A percentile compares a stretch with the other conserved stretches of the same genome.
phyloP scores from a whole-genome alignment of 2,113 vertebrate genomes.

The Cynopterus brachyotis region DNA sequence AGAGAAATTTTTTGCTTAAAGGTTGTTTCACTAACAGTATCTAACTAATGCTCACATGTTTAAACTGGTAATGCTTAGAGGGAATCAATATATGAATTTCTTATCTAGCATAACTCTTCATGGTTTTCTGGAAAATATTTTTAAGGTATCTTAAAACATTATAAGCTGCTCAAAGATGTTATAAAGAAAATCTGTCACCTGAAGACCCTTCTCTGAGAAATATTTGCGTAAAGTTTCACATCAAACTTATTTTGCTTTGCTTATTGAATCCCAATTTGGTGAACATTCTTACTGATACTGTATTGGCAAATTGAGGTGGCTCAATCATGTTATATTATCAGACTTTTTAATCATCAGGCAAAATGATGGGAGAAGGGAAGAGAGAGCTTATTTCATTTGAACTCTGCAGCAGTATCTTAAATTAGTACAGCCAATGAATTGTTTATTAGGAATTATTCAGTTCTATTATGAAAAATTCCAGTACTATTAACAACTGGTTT shows the following conservation, averaged over 20 bases:
- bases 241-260: background rate
- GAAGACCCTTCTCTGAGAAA: background rate
- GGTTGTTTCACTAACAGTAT: background rate
- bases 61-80: background rate
- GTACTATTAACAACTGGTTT: background rate
- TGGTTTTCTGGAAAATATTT: slow-evolving; percentile 23
- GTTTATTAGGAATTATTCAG: background rate
- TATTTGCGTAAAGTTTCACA: background rate
- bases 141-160: slow-evolving; percentile 9
- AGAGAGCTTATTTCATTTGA: background rate
- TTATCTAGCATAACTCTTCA: background rate
- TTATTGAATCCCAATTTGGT: background rate
- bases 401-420: background rate
- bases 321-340: background rate
- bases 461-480: background rate
- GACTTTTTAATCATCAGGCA: background rate
- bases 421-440: background rate
- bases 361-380: background rate
- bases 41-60: background rate
- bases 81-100: background rate
- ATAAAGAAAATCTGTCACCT: background rate
- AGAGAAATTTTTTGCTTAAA: background rate
- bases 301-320: background rate
- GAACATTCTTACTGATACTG: background rate
- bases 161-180: background rate